These are phyloP conservation scores for Campoletis raptor DNA, from an alignment of 2,888 invertebrate species.

Conservation along the genomic window DNA sequence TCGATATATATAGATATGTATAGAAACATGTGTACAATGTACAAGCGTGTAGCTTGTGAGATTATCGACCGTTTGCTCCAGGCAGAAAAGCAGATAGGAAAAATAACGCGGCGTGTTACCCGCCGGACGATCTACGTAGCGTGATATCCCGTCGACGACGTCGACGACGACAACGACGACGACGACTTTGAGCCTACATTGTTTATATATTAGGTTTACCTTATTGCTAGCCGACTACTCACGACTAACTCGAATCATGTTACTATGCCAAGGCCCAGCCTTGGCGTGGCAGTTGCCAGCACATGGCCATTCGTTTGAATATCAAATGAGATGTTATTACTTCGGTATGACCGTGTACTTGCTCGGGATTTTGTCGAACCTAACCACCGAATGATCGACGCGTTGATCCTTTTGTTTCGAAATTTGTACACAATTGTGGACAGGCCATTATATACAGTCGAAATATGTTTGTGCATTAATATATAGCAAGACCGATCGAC, in stretches of 20 bases:
- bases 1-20: neutral
- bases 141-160: constrained; percentile 43
- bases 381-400: constrained; percentile 29
- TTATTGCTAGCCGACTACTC: constrained; percentile 22
- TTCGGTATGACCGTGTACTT: constrained; percentile 66
- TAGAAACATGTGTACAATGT: neutral
- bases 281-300: constrained; percentile 70
- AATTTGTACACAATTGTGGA: neutral
- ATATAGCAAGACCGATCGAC: neutral
- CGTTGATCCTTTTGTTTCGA: neutral
- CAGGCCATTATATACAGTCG: neutral
- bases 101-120: constrained; percentile 54
- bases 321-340: constrained; percentile 78
- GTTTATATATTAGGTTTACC: constrained; percentile 9
- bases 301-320: constrained; percentile 76
- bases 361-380: neutral
- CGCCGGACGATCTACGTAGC: constrained; percentile 31
- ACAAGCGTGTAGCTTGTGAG: constrained; percentile 20
- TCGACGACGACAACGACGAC: constrained; percentile 14
- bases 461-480: neutral
- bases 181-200: constrained; percentile 24
- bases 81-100: constrained; percentile 46
- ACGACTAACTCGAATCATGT: constrained; percentile 73
- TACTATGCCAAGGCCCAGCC: constrained; percentile 80
- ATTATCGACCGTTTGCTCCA: constrained; percentile 56